A percentile compares a stretch with the other conserved stretches of the same genome.
phyloP scores from a whole-genome alignment of 2,113 vertebrate genomes.

The Typhlomys cinereus region DNA sequence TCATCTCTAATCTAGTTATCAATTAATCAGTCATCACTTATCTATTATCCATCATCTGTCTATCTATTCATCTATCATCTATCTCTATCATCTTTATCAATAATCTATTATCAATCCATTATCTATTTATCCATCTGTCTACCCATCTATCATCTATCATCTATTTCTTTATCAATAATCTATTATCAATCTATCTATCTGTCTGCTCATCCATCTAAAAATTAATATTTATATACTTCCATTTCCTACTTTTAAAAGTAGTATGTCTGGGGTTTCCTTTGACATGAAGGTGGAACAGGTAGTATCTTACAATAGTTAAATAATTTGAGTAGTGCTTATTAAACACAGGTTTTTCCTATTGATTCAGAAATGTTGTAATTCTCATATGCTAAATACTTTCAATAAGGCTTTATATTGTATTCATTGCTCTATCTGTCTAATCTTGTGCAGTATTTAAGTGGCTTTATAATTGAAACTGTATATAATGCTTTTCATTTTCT shows the following conservation, averaged over 20 bases:
- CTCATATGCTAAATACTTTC: conserved; percentile 44
- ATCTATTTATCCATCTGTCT: background rate
- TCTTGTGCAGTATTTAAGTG: background rate
- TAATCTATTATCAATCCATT: too few species aligned
- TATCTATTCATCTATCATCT: background rate
- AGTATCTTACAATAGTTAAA: background rate
- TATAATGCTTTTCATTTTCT: conserved; percentile 30
- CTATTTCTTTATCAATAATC: background rate
- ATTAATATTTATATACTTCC: conserved; percentile 24
- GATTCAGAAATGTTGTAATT: conserved; percentile 43
- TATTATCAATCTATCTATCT: background rate
- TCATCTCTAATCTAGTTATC: too few species aligned
- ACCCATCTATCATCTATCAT: background rate
- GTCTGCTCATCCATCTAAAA: too few species aligned
- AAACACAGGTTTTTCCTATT: conserved; percentile 17
- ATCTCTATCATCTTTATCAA: too few species aligned
- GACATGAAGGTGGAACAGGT: background rate
- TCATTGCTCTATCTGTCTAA: conserved; percentile 43
- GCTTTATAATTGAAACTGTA: conserved; percentile 44
- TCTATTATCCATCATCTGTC: background rate
- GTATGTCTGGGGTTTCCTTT: conserved; percentile 36
- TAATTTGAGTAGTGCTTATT: conserved; percentile 23
- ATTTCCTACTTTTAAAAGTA: conserved; percentile 22
- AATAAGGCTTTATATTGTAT: conserved; percentile 23
- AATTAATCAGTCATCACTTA: too few species aligned